Base-by-base conservation (phyloP, 2,113 vertebrate genomes). In the Seriola aureovittata region DNA sequence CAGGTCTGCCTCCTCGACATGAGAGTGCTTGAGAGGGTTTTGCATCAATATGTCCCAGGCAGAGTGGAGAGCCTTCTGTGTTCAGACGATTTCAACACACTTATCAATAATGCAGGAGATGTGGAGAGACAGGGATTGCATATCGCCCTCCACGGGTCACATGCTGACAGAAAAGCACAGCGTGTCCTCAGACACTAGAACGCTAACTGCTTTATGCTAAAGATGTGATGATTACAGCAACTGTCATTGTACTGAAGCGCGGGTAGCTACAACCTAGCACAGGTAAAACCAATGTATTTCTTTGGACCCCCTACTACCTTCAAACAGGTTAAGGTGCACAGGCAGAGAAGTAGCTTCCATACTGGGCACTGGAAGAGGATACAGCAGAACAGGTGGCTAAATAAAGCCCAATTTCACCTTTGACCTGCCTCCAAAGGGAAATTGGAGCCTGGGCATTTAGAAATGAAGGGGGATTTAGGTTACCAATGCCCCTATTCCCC, bases 21-120 rank as follows among this genome's bases (percentile, higher is more conserved):
- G 65, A 93, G 78, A 73, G 70, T 65, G 80, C 86, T 89, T 71
- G 55, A 86, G 81, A 89, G 74, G 82, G 78, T 86, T 90, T 81
- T 82, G 85, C 81, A 76, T 75, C 55, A 85, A 92, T 80, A 89
- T 82, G 82, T 90, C 68, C 48, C 66, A 55, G 80, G 80, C 81
- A 79, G 81, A 89, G 90, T 71, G 73, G 81, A 89, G 90, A 70
- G 73, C 67, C 77, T 88, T 42, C 19, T 81, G 71, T 29, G 50
- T 75, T 85, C 81, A 81, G 79, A 86, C 88, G 79, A 93, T 92
- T 91, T 90, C 82, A 84, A 85, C 68, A 13, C n/a, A 67, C 90
- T 88, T 86, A 94, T 94, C 82, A 94, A 95, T 95, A 94, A 94
- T 94, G 88, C 92, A 94, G 86, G 78, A 72, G 88, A 88, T 85